Conservation (phyloP, 2,888 invertebrate genomes). For the Cephus rjabovi region DNA sequence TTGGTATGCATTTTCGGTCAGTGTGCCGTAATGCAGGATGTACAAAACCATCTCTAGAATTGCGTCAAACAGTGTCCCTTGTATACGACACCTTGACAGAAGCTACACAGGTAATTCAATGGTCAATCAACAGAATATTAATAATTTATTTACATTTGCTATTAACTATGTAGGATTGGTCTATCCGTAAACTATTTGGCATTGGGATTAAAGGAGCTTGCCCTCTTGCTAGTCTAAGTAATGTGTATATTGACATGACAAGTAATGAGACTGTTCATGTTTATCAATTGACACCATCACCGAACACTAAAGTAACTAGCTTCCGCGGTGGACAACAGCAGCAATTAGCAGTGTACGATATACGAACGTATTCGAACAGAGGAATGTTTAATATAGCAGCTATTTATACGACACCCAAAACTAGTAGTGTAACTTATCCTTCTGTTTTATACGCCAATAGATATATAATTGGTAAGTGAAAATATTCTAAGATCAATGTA, state of each 20-base stretch:
- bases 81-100: conserved; percentile 81
- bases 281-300: conserved; percentile 75
- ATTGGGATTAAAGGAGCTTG: conserved; percentile 86
- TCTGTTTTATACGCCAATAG: conserved; percentile 83
- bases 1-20: conserved; percentile 86
- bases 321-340: conserved; percentile 77
- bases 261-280: conserved; percentile 71
- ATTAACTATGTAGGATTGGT: conserved; percentile 80
- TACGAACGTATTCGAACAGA: conserved; percentile 65
- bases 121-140: background rate
- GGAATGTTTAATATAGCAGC: conserved; percentile 79
- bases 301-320: conserved; percentile 72
- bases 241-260: conserved; percentile 84
- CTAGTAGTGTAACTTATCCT: conserved; percentile 71
- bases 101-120: conserved; percentile 46
- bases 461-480: conserved; percentile 73
- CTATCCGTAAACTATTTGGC: conserved; percentile 87
- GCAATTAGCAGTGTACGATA: conserved; percentile 79
- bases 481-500: background rate
- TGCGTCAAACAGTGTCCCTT: conserved; percentile 87
- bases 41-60: conserved; percentile 76
- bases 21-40: conserved; percentile 76
- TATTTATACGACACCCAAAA: conserved; percentile 68
- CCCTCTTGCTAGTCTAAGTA: conserved; percentile 81
- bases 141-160: conserved; percentile 51